Percentiles rank a stretch among this genome's conserved stretches.
Evolutionary conservation across 2,888 invertebrate genomes (phyloP).

Genomic region (Harpalus rubripes): DNA sequence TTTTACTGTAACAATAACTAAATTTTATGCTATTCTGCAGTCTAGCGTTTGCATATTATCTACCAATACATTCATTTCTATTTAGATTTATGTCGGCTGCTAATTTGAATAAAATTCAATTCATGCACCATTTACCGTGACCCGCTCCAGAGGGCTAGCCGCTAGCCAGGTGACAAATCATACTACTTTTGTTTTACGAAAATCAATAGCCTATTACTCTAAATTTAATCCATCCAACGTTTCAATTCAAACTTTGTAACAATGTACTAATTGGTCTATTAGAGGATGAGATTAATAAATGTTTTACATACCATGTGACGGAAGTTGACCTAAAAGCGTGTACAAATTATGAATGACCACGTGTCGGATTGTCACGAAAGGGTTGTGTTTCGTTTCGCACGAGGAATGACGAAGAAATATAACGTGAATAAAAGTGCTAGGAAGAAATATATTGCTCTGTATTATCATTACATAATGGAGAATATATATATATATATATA

Average conservation of each 20-base stretch:
- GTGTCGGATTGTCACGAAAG: constrained; percentile 23
- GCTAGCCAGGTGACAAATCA: constrained; percentile 17
- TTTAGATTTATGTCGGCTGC: background rate
- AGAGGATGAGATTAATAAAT: constrained; percentile 6
- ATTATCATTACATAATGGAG: too few relatives aligned
- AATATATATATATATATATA: too few relatives aligned
- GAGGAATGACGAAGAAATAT: background rate
- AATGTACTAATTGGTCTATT: constrained; percentile 11
- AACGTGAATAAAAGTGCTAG: background rate
- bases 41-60: background rate
- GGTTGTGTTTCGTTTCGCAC: constrained; percentile 34
- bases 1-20: background rate
- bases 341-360: constrained; percentile 38
- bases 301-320: constrained; percentile 22
- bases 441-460: background rate
- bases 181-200: constrained; percentile 2
- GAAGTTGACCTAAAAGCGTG: constrained; percentile 24
- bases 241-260: background rate
- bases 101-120: constrained; percentile 23
- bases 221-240: background rate
- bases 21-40: background rate
- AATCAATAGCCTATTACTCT: constrained; percentile 2
- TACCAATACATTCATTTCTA: background rate
- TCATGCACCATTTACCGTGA: constrained; percentile 3
- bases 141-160: background rate